These are phyloP conservation scores for Tauraco erythrolophus DNA, from an alignment of 2,113 vertebrate genomes.

Conservation along the genomic window DNA sequence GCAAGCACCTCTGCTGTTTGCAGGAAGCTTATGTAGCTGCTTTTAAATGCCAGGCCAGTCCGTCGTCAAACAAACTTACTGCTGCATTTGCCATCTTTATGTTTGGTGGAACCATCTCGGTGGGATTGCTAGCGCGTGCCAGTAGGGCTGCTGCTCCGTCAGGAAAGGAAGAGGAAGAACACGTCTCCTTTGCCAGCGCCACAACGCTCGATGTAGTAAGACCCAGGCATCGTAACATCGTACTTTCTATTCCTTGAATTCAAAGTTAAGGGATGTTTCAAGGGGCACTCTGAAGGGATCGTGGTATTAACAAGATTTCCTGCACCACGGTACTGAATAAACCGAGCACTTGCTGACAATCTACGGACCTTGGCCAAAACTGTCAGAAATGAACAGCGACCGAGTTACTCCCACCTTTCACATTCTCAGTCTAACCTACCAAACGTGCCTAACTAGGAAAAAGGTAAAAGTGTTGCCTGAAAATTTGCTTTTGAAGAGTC, in stretches of 20 bases:
- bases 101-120: neutral
- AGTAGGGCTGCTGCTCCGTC: neutral
- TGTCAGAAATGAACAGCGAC: neutral
- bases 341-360: neutral
- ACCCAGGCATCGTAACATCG: fast-evolving
- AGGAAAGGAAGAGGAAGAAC: neutral
- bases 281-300: neutral
- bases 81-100: neutral
- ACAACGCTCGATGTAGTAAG: neutral
- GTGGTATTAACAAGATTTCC: neutral
- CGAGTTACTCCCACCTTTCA: neutral
- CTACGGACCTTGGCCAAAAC: neutral
- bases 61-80: neutral
- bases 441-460: neutral
- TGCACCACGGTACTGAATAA: neutral
- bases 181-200: neutral
- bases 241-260: neutral
- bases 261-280: neutral
- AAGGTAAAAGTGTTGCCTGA: neutral
- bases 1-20: neutral
- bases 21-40: neutral
- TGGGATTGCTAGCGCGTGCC: neutral
- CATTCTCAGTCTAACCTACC: neutral
- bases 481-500: neutral
- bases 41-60: neutral